A percentile compares a stretch with the other conserved stretches of the same genome.
Evolutionary conservation across 2,797 vertebrate species (phyloP).

Genomic region (Peromyscus eremicus): DNA sequence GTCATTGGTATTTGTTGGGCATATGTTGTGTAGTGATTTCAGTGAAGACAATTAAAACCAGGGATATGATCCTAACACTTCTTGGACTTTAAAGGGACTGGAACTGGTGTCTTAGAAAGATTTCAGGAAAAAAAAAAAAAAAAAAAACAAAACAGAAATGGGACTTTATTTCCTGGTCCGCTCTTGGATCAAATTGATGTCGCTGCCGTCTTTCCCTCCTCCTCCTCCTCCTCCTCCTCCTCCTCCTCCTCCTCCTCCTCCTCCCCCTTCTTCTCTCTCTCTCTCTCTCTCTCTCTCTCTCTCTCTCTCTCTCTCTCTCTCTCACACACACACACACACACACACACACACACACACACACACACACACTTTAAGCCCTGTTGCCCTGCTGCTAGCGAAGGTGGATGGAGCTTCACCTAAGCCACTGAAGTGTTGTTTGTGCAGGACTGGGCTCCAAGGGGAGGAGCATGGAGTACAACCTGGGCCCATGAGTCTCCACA

Average conservation of each 20-base stretch:
- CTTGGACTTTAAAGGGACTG: neutral
- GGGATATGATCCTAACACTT: no score
- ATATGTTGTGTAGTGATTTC: neutral
- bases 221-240: accelerated
- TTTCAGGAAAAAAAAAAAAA: neutral
- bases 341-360: no score
- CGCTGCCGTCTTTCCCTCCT: neutral
- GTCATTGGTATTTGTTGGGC: neutral
- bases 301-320: no score
- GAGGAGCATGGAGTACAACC: neutral
- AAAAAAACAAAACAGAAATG: neutral
- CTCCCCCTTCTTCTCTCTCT: accelerated
- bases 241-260: accelerated
- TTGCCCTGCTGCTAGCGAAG: neutral
- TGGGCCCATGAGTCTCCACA: accelerated
- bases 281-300: no score
- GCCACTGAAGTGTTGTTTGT: accelerated
- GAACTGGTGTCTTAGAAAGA: neutral
- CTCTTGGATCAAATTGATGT: accelerated
- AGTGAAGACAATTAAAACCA: neutral
- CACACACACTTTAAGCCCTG: neutral
- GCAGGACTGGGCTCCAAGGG: neutral
- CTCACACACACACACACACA: no score
- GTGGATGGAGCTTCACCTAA: neutral
- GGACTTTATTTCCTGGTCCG: accelerated